These are phyloP conservation scores for Nilaparvata lugens DNA, from an alignment of 1,140 invertebrate genomes.

Conservation along the genomic window DNA sequence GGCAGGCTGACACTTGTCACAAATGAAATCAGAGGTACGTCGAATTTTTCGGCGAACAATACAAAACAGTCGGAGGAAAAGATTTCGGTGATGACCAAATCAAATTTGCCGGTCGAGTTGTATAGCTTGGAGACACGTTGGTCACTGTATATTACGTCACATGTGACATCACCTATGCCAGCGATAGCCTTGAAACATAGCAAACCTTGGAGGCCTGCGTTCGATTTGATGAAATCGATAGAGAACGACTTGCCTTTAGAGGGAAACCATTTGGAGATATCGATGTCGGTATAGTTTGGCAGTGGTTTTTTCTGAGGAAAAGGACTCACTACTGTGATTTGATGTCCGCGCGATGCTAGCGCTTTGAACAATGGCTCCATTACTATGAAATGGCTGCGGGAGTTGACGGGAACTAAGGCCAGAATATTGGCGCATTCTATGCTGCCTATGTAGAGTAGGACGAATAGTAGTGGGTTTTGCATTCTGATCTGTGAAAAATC, in stretches of 20 bases:
- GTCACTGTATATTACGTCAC: not conserved
- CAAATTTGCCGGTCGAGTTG: constrained; percentile 30
- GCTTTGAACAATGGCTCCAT: constrained; percentile 43
- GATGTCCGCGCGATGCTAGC: constrained; percentile 43
- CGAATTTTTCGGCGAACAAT: constrained; percentile 31
- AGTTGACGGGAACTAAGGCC: constrained; percentile 7
- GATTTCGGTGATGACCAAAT: constrained; percentile 30
- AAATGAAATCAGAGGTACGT: constrained; percentile 48
- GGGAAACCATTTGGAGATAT: not conserved
- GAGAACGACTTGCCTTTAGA: not conserved
- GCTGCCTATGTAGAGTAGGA: not conserved
- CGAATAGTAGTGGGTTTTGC: not conserved
- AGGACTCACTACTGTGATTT: constrained; percentile 44
- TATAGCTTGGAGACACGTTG: constrained; percentile 40
- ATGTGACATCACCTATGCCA: not conserved
- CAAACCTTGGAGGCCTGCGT: no score
- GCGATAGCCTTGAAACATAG: not conserved
- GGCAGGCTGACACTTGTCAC: constrained; percentile 46
- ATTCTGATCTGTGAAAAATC: no score
- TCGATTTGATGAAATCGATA: not conserved
- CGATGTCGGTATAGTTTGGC: constrained; percentile 41
- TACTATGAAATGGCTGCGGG: constrained; percentile 44
- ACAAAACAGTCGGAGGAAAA: constrained; percentile 27
- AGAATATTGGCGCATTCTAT: constrained; percentile 9
- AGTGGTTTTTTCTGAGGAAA: constrained; percentile 38